phyloP scores from a whole-genome alignment of 2,888 invertebrate species.

The Trilocha varians region DNA sequence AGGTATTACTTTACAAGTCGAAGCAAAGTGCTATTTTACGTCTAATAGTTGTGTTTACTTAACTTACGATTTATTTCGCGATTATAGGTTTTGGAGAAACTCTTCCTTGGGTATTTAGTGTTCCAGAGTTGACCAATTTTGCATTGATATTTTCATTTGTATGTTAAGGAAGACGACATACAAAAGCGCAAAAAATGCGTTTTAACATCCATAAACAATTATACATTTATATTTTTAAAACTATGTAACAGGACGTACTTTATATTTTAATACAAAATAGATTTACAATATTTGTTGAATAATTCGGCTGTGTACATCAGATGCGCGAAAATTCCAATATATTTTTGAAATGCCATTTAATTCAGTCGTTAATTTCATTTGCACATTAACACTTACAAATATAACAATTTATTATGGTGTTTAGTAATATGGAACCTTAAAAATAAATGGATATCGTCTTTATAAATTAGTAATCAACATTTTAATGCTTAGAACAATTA shows the following conservation, averaged over 20 bases:
- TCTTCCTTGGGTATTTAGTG: too few relatives aligned
- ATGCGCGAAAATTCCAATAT: background rate
- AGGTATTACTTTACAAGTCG: too few relatives aligned
- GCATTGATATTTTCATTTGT: too few relatives aligned
- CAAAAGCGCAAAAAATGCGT: too few relatives aligned
- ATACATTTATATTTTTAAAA: background rate
- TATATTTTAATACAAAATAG: background rate
- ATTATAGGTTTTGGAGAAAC: too few relatives aligned
- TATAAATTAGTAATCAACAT: slow-evolving; percentile 21
- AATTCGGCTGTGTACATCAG: background rate
- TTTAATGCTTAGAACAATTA: slow-evolving; percentile 33
- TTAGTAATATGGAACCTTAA: slow-evolving; percentile 16
- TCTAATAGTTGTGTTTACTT: too few relatives aligned
- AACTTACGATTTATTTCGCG: too few relatives aligned
- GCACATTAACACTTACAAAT: slow-evolving; percentile 7
- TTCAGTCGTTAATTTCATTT: background rate
- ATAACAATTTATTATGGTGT: background rate
- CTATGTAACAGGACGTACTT: background rate
- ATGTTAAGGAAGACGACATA: background rate
- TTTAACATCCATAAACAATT: too few relatives aligned
- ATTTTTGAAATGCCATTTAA: background rate
- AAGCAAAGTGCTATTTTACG: too few relatives aligned
- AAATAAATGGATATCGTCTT: slow-evolving; percentile 25
- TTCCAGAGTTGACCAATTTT: too few relatives aligned
- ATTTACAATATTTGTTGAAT: background rate